Percentiles rank a stretch among this genome's conserved stretches.
Evolutionary conservation across 2,797 vertebrate species (phyloP).

Genomic region (Argyrosomus regius): DNA sequence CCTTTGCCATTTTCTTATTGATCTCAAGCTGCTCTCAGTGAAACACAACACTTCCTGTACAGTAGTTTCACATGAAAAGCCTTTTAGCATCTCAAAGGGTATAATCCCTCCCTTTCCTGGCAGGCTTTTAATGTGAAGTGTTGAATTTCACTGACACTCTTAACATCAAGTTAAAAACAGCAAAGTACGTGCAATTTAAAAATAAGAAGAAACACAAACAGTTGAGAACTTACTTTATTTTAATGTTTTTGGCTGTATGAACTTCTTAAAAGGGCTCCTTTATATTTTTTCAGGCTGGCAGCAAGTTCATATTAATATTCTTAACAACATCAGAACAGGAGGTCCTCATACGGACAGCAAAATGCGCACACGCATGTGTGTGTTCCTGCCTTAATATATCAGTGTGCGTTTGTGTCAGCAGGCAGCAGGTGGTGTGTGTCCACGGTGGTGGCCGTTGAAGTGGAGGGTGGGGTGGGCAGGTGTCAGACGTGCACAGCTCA

Average conservation of each 20-base stretch:
- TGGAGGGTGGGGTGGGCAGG: slow-evolving; percentile 12
- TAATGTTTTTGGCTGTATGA: neutral
- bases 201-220: neutral
- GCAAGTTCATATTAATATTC: too few species aligned
- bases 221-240: neutral
- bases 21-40: neutral
- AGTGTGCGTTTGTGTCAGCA: slow-evolving; percentile 27
- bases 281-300: neutral
- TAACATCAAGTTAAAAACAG: neutral
- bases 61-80: neutral
- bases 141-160: neutral
- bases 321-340: neutral
- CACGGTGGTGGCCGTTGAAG: slow-evolving; percentile 5
- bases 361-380: neutral
- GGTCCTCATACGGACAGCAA: slow-evolving; percentile 7
- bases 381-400: slow-evolving; percentile 39
- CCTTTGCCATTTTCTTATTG: neutral
- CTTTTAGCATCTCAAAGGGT: neutral
- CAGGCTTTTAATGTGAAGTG: slow-evolving; percentile 3
- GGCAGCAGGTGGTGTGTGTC: slow-evolving; percentile 74
- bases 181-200: neutral
- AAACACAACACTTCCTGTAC: neutral
- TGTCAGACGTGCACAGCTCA: slow-evolving; percentile 53
- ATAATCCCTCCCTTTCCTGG: neutral
- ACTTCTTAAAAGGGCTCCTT: neutral